Evolutionary conservation across 2,797 vertebrate species (phyloP).

Genomic region (Threskiornis aethiopicus): DNA sequence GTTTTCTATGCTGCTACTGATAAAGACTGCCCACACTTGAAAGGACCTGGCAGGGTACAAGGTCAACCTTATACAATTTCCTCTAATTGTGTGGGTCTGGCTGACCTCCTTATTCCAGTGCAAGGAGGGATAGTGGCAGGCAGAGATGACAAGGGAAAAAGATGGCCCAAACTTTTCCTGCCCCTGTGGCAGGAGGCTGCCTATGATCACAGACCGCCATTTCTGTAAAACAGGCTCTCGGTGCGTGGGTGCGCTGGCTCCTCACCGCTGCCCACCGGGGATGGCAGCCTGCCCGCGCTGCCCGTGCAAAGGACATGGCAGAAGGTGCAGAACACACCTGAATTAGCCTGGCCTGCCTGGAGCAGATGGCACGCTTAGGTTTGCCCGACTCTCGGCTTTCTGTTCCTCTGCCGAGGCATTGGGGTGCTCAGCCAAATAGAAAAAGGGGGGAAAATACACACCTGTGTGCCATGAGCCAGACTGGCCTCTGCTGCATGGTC

Average conservation of each 20-base stretch:
- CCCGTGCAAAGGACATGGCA: fast-evolving
- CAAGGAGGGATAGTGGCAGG: conserved; percentile 20
- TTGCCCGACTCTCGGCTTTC: neutral
- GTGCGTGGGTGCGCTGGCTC: neutral
- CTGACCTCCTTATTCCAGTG: conserved; percentile 43
- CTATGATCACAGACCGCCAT: neutral
- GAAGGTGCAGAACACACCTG: neutral
- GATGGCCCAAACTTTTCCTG: conserved; percentile 41
- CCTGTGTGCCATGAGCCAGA: neutral
- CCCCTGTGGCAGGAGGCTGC: neutral
- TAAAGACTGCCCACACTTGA: conserved; percentile 61
- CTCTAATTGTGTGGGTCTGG: conserved; percentile 70
- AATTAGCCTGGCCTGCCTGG: neutral
- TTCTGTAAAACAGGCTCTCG: neutral
- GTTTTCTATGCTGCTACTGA: conserved; percentile 52
- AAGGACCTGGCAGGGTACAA: conserved; percentile 52
- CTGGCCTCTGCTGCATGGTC: fast-evolving
- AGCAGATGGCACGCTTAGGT: neutral
- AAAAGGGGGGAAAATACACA: neutral
- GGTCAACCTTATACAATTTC: conserved; percentile 56
- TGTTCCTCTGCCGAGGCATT: neutral
- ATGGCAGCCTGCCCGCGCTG: fast-evolving
- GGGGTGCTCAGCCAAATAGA: neutral
- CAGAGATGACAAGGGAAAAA: conserved; percentile 34
- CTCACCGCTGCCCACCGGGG: neutral